phyloP scores from a whole-genome alignment of 2,888 invertebrate genomes.

The Eucriotettix oculatus region DNA sequence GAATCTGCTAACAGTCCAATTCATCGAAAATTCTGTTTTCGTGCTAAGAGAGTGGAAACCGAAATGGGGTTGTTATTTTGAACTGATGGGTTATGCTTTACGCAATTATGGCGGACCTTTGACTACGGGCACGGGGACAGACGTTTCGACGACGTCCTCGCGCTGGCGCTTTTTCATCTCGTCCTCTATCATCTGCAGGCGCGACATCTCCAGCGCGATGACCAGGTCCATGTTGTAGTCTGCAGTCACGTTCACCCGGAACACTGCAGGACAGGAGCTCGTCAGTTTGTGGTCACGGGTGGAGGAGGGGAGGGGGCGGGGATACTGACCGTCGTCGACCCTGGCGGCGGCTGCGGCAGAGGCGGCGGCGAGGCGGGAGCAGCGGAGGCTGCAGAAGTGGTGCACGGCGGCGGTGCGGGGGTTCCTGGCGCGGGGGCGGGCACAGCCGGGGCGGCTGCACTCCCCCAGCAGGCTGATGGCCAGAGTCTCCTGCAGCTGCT shows the following conservation, averaged over 20 bases:
- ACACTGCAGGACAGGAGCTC: conserved; percentile 13
- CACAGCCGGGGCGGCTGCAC: conserved; percentile 28
- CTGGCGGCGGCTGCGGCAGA: conserved; percentile 2
- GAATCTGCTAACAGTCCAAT: no score
- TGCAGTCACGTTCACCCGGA: conserved; percentile 21
- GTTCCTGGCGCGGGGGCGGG: conserved; percentile 27
- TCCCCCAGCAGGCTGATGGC: conserved; percentile 23
- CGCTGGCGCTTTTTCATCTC: conserved; percentile 29
- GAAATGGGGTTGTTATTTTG: no score
- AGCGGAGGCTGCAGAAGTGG: conserved; percentile 37
- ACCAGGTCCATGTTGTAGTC: conserved; percentile 45
- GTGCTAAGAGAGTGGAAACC: no score
- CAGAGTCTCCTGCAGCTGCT: conserved; percentile 7
- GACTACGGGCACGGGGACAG: no score
- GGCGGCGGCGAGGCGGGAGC: conserved; percentile 17
- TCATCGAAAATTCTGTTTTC: no score
- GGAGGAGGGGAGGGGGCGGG: background rate
- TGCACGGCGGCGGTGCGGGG: conserved; percentile 32
- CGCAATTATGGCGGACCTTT: no score
- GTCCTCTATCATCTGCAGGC: conserved; percentile 47
- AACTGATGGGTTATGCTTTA: no score
- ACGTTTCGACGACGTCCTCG: conserved; percentile 5
- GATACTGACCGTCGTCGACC: conserved; percentile 4
- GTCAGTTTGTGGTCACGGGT: no score
- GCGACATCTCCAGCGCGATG: conserved; percentile 48